A percentile compares a stretch with the other conserved stretches of the same genome.
These are phyloP conservation scores for Andrena minutula DNA, from an alignment of 2,888 invertebrate genomes.

Conservation along the genomic window DNA sequence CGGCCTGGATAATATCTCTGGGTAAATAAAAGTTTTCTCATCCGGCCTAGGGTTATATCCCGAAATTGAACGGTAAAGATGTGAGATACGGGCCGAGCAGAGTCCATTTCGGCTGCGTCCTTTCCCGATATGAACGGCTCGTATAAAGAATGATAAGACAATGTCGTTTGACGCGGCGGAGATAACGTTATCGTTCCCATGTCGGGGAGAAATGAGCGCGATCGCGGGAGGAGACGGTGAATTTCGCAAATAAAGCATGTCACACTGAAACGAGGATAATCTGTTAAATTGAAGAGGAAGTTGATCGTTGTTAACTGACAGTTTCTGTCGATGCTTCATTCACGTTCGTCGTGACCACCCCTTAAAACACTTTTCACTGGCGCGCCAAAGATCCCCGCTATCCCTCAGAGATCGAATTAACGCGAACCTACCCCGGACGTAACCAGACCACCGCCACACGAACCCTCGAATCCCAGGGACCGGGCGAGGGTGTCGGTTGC, in stretches of 20 bases:
- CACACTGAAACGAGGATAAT: too few relatives aligned
- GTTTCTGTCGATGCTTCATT: too few relatives aligned
- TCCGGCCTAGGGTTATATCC: constrained; percentile 42
- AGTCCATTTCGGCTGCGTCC: constrained; percentile 16
- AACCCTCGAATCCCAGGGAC: neutral
- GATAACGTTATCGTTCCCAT: neutral
- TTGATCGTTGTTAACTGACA: too few relatives aligned
- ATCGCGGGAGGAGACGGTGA: neutral
- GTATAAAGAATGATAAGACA: constrained; percentile 22
- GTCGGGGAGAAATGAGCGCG: neutral
- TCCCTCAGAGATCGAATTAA: constrained; percentile 2
- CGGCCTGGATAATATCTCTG: constrained; percentile 60
- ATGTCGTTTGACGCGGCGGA: neutral
- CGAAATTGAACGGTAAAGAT: constrained; percentile 59
- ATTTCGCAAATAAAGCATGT: too few relatives aligned
- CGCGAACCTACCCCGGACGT: neutral
- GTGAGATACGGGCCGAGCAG: constrained; percentile 41
- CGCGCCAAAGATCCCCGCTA: neutral
- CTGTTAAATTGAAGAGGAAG: too few relatives aligned
- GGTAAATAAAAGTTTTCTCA: constrained; percentile 64
- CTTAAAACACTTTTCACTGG: neutral
- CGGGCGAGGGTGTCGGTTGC: neutral
- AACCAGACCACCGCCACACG: neutral
- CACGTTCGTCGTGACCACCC: neutral
- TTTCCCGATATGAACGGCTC: constrained; percentile 25